These are phyloP conservation scores for Notarius lentiginosus DNA, from an alignment of 2,113 vertebrate species.

Conservation along the genomic window DNA sequence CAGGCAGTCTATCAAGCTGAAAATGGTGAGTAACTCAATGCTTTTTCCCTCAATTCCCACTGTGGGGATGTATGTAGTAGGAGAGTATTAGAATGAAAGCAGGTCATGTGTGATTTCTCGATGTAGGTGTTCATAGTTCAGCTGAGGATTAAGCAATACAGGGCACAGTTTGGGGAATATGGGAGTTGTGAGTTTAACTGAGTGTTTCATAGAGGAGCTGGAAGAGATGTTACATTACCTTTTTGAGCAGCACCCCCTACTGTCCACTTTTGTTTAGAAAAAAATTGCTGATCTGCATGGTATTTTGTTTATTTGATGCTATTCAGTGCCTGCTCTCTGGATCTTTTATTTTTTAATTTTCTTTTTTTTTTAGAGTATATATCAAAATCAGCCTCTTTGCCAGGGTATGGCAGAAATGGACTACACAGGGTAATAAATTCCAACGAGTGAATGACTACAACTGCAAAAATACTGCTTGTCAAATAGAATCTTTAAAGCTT, in stretches of 20 bases:
- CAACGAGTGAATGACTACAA: constrained; percentile 44
- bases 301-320: neutral
- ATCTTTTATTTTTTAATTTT: constrained; percentile 40
- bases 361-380: constrained; percentile 78
- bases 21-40: constrained; percentile 79
- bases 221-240: constrained; percentile 6
- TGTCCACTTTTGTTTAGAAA: constrained; percentile 47
- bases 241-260: constrained; percentile 60
- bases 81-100: constrained; percentile 6
- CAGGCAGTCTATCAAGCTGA: constrained; percentile 84
- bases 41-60: neutral
- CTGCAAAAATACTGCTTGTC: constrained; percentile 41
- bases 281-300: neutral
- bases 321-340: neutral
- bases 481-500: neutral
- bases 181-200: neutral
- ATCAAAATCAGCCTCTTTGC: constrained; percentile 91
- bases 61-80: neutral
- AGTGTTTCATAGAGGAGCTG: neutral
- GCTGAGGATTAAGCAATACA: neutral
- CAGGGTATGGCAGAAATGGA: constrained; percentile 92
- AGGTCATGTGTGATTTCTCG: constrained; percentile 23
- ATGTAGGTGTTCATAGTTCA: constrained; percentile 2
- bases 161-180: neutral
- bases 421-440: constrained; percentile 81